phyloP scores from a whole-genome alignment of 1,140 invertebrate species.

The Diorhabda carinulata region DNA sequence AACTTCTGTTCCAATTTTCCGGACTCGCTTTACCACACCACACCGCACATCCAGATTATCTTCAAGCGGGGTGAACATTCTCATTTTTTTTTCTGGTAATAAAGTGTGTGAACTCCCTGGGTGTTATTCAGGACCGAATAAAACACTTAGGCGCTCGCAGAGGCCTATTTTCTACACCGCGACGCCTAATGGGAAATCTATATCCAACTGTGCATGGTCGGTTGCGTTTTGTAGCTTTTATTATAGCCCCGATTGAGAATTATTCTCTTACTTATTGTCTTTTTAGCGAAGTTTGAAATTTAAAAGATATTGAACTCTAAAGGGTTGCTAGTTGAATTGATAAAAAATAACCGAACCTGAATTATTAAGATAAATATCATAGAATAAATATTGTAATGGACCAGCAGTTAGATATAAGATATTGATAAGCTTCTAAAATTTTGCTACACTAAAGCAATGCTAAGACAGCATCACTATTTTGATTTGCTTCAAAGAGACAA shows the following conservation, averaged over 20 bases:
- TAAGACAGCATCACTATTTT: too few species aligned
- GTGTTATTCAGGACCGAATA: slow-evolving; percentile 8
- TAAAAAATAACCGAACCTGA: too few species aligned
- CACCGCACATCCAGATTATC: background rate
- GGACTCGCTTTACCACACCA: background rate
- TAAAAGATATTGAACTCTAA: too few species aligned
- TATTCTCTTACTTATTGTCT: slow-evolving; percentile 23
- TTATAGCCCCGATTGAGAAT: slow-evolving; percentile 28
- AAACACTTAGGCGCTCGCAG: slow-evolving; percentile 15
- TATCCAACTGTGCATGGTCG: slow-evolving; percentile 27
- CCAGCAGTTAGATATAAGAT: too few species aligned
- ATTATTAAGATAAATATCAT: too few species aligned
- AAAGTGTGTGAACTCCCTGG: slow-evolving; percentile 1
- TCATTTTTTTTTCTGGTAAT: background rate
- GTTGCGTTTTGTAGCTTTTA: slow-evolving; percentile 33
- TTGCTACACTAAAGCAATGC: too few species aligned
- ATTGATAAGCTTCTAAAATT: too few species aligned
- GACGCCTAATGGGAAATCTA: slow-evolving; percentile 36
- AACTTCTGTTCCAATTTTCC: slow-evolving; percentile 2
- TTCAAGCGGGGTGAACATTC: slow-evolving; percentile 3
- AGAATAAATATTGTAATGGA: too few species aligned
- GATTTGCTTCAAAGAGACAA: too few species aligned
- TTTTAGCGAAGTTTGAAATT: background rate
- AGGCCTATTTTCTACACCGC: slow-evolving; percentile 30
- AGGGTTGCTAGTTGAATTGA: too few species aligned